phyloP scores from a whole-genome alignment of 2,113 vertebrate species.

The Athene cunicularia region DNA sequence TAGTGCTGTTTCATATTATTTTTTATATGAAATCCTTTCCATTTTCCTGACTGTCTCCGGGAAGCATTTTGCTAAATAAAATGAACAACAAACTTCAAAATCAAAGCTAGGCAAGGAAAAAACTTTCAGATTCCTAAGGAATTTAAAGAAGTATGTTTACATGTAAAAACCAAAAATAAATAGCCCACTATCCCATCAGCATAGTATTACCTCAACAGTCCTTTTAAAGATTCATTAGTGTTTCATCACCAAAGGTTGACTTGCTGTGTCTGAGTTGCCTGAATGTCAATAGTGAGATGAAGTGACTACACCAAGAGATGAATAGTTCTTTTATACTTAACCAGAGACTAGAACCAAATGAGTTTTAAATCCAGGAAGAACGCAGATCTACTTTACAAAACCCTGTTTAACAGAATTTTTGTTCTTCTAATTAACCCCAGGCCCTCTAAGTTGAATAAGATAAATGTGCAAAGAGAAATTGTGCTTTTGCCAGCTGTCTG shows the following conservation, averaged over 20 bases:
- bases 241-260: slow-evolving; percentile 17
- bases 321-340: slow-evolving; percentile 26
- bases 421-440: not conserved
- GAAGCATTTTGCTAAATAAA: not conserved
- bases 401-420: not conserved
- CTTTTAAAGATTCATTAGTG: slow-evolving; percentile 32
- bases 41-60: not conserved
- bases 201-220: not conserved
- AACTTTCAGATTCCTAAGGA: not conserved
- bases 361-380: slow-evolving; percentile 18
- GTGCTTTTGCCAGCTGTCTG: not conserved
- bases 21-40: not conserved
- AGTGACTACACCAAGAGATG: not conserved
- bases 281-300: slow-evolving; percentile 1
- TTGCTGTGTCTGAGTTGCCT: not conserved
- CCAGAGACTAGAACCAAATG: slow-evolving; percentile 27
- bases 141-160: not conserved
- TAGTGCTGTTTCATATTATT: not conserved
- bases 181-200: not conserved
- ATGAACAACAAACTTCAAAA: not conserved
- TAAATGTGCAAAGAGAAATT: not conserved
- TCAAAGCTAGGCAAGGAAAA: not conserved
- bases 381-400: not conserved
- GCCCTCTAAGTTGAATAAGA: not conserved
- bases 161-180: not conserved